These are phyloP conservation scores for Agrotis segetum DNA, from an alignment of 2,888 invertebrate species.

Conservation along the genomic window DNA sequence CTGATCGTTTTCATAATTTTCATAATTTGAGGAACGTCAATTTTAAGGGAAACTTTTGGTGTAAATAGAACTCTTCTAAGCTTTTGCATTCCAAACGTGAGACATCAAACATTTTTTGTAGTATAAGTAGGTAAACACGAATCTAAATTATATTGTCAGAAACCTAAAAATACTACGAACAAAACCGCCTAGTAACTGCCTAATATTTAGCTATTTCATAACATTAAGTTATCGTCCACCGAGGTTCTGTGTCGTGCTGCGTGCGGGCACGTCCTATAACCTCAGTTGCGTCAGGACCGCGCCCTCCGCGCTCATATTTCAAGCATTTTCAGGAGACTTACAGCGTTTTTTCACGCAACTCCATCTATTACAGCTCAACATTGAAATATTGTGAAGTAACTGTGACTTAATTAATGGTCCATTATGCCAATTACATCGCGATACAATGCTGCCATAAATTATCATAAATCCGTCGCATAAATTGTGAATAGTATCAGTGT, in stretches of 20 bases:
- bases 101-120: too few species aligned
- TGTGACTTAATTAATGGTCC: conserved; percentile 59
- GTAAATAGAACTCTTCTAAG: not conserved
- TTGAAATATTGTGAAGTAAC: conserved; percentile 54
- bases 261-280: conserved; percentile 23
- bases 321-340: conserved; percentile 57
- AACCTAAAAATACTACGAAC: not conserved
- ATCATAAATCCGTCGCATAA: conserved; percentile 44
- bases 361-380: conserved; percentile 59
- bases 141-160: not conserved
- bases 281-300: conserved; percentile 58
- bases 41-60: not conserved
- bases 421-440: conserved; percentile 54
- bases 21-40: not conserved
- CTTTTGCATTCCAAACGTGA: not conserved
- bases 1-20: not conserved
- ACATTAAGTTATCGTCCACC: conserved; percentile 7
- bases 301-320: conserved; percentile 61
- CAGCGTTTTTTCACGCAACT: conserved; percentile 63
- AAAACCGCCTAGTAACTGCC: conserved; percentile 4
- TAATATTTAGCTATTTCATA: conserved; percentile 17
- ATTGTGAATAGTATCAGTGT: conserved; percentile 36
- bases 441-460: conserved; percentile 43
- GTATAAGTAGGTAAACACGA: too few species aligned
- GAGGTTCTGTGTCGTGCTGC: conserved; percentile 16